Percentiles rank a stretch among this genome's conserved stretches.
Conservation (phyloP, 1,140 invertebrate genomes). For the Agraylea sexmaculata region DNA sequence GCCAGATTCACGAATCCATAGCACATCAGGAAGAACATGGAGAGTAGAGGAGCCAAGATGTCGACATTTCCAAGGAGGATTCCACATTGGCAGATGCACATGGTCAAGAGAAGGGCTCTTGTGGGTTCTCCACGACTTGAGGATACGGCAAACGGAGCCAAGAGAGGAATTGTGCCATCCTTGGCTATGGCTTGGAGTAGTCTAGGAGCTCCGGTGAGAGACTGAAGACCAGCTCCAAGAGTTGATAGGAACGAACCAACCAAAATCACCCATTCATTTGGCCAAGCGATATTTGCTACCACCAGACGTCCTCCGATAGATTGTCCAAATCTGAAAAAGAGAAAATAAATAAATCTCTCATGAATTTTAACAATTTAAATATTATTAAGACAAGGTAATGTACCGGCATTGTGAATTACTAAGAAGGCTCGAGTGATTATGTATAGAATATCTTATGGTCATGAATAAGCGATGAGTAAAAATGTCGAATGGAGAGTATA, state of each 20-base stretch:
- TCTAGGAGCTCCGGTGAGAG: constrained; percentile 83
- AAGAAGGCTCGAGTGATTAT: too few relatives aligned
- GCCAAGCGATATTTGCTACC: constrained; percentile 96
- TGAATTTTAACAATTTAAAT: too few relatives aligned
- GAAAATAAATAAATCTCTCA: constrained; percentile 6
- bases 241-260: constrained; percentile 97
- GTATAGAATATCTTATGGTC: too few relatives aligned
- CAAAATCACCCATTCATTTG: constrained; percentile 94
- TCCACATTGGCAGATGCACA: constrained; percentile 88
- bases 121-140: constrained; percentile 92
- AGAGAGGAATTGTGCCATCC: constrained; percentile 94
- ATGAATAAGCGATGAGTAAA: too few relatives aligned
- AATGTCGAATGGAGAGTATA: too few relatives aligned
- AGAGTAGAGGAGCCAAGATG: constrained; percentile 71
- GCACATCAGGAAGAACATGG: constrained; percentile 99
- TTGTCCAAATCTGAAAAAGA: constrained; percentile 72
- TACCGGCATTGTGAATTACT: too few relatives aligned
- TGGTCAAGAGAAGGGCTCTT: constrained; percentile 83
- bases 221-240: constrained; percentile 95
- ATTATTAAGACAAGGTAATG: too few relatives aligned
- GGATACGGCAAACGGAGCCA: constrained; percentile 81
- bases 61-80: constrained; percentile 83
- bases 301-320: constrained; percentile 91
- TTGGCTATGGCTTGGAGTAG: constrained; percentile 91
- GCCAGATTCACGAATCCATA: constrained; percentile 99